Base-by-base conservation (phyloP, 2,113 vertebrate species). In the Ginglymostoma cirratum region DNA sequence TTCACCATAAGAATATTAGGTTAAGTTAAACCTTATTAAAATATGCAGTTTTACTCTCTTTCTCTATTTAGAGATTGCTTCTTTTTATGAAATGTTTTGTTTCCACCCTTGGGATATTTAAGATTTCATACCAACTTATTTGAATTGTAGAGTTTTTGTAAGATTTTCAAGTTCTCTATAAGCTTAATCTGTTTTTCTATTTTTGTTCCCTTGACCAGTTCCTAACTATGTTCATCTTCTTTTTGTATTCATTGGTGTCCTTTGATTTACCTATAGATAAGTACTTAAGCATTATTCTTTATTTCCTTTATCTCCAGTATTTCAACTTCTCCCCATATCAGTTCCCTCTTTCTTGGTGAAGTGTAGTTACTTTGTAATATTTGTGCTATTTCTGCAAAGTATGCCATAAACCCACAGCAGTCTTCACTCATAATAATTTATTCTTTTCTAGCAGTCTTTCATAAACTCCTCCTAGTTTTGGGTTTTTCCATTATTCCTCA, bases 141-240 rank as follows among this genome's bases (percentile, higher is more conserved):
- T 34, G 89, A 48, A 55, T n/a, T 21, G 19, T 38, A 38, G 34
- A 21, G 17, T 92, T 66, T 92, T 65, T 65, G 5, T 90, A 90
- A 90, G 52, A 12, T 55, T 90, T 65, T 66, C 89, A 92, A 34
- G 38, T 66, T 92, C 61, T 52, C 87, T 4, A 15, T 34, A 90
- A 90, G 23, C 61, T 66, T 92, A 66, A 92, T 66, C 61, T 92
- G 55, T 66, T 92, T n/a, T 65, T 92, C 89, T 92, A 65, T 66
- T 92, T 92, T 92, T 2, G 34, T 92, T 92, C 89, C n/a, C 55
- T 65, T n/a, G 27, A 21, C 34, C 34, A 38, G 30, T 65, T 42
- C 34, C 65, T 21, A 65, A 65, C 61, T 15, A 19, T 34, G 0
- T 92, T 92, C 65, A 92, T 65, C 89, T 66, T 38, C 55, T 66